Conservation (phyloP, 2,113 vertebrate genomes). For the Hydrolagus affinis region DNA sequence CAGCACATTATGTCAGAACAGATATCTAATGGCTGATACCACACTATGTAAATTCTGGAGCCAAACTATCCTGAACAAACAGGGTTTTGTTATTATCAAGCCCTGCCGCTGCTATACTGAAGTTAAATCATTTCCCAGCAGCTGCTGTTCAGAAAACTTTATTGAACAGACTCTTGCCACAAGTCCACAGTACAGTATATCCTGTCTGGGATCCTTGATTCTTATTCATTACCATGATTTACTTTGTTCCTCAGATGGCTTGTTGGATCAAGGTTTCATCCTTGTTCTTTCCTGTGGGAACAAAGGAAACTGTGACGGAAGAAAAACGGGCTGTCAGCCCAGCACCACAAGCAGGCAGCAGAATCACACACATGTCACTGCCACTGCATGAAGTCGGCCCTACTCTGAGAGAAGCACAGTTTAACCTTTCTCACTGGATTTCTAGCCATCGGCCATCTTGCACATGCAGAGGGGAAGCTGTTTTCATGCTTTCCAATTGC, state of each 20-base stretch:
- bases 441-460: not conserved
- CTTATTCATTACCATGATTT: slow-evolving; percentile 9
- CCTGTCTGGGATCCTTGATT: not conserved
- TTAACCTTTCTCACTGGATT: slow-evolving; percentile 7
- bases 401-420: not conserved
- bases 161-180: not conserved
- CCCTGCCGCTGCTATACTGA: not conserved
- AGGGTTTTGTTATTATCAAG: not conserved
- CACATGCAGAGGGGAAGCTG: not conserved
- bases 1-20: not conserved
- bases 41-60: not conserved
- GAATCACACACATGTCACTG: slow-evolving; percentile 2
- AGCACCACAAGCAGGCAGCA: slow-evolving; percentile 6
- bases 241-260: slow-evolving; percentile 8
- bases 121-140: not conserved
- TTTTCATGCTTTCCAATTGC: slow-evolving; percentile 1
- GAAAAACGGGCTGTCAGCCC: not conserved
- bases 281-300: slow-evolving; percentile 15
- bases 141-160: not conserved
- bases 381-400: not conserved
- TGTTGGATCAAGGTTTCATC: not conserved
- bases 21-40: not conserved
- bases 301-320: not conserved
- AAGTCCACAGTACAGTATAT: not conserved
- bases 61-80: not conserved